A percentile compares a stretch with the other conserved stretches of the same genome.
Evolutionary conservation across 2,797 vertebrate genomes (phyloP).

Genomic region (Sebastes baramenuke): DNA sequence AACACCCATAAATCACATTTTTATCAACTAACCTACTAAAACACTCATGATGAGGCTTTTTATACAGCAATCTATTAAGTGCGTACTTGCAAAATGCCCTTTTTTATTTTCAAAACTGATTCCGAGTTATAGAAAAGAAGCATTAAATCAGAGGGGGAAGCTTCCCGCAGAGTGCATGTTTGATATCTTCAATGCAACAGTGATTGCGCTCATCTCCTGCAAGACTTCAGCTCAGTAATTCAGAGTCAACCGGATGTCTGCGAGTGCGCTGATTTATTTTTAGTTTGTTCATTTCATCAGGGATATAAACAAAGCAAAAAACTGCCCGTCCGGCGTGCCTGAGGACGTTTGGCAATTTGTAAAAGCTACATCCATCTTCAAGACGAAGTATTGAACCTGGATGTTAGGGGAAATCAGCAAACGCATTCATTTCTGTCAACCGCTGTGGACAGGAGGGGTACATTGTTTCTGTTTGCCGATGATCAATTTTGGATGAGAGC

Average conservation of each 20-base stretch:
- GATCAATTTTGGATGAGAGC: constrained; percentile 66
- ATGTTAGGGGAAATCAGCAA: constrained; percentile 60
- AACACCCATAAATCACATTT: background rate
- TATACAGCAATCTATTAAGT: background rate
- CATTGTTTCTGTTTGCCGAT: constrained; percentile 62
- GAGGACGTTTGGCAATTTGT: constrained; percentile 64
- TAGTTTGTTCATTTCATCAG: constrained; percentile 57
- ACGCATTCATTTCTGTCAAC: constrained; percentile 70
- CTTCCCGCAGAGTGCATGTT: constrained; percentile 22
- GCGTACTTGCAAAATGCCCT: background rate
- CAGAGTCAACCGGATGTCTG: constrained; percentile 27
- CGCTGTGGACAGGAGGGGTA: constrained; percentile 40
- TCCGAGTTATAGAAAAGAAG: background rate
- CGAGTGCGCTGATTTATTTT: constrained; percentile 55
- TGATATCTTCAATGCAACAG: constrained; percentile 28
- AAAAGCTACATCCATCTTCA: constrained; percentile 75
- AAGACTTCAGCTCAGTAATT: constrained; percentile 38
- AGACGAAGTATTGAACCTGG: constrained; percentile 69
- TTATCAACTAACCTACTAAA: constrained; percentile 2
- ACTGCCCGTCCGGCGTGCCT: constrained; percentile 37
- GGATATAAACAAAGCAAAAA: constrained; percentile 11
- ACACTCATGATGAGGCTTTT: background rate
- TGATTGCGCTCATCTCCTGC: constrained; percentile 38
- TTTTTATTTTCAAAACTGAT: constrained; percentile 25
- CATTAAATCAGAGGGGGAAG: constrained; percentile 11